phyloP scores from a whole-genome alignment of 2,113 vertebrate species.

The Mellivora capensis region DNA sequence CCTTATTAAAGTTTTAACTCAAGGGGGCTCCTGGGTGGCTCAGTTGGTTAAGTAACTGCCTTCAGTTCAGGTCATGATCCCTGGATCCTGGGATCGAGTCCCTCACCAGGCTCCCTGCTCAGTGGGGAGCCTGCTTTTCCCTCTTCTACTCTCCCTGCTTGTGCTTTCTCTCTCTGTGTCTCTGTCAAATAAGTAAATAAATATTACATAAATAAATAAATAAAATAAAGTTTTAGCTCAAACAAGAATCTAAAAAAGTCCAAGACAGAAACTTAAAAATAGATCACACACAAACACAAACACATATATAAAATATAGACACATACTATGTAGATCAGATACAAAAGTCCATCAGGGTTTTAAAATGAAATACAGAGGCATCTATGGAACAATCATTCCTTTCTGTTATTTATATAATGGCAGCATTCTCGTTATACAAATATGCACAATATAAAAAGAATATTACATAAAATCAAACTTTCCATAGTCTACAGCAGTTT shows the following conservation, averaged over 20 bases:
- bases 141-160: too few species aligned
- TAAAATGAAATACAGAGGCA: not conserved
- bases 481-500: not conserved
- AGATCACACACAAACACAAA: not conserved
- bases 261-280: not conserved
- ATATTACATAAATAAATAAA: too few species aligned
- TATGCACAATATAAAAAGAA: not conserved
- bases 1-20: not conserved
- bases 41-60: too few species aligned
- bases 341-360: not conserved
- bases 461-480: not conserved
- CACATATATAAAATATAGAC: not conserved
- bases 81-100: too few species aligned
- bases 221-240: not conserved
- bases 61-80: too few species aligned
- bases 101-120: too few species aligned
- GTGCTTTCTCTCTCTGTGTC: too few species aligned
- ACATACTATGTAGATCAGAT: not conserved
- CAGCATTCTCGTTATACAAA: not conserved
- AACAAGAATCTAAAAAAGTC: not conserved
- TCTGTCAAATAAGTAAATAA: too few species aligned
- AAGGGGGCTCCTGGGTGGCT: too few species aligned
- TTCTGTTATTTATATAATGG: not conserved
- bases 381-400: not conserved
- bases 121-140: too few species aligned